A percentile compares a stretch with the other conserved stretches of the same genome.
These are phyloP conservation scores for Drosophila baimaii DNA, from an alignment of 1,140 invertebrate species.

Conservation along the genomic window DNA sequence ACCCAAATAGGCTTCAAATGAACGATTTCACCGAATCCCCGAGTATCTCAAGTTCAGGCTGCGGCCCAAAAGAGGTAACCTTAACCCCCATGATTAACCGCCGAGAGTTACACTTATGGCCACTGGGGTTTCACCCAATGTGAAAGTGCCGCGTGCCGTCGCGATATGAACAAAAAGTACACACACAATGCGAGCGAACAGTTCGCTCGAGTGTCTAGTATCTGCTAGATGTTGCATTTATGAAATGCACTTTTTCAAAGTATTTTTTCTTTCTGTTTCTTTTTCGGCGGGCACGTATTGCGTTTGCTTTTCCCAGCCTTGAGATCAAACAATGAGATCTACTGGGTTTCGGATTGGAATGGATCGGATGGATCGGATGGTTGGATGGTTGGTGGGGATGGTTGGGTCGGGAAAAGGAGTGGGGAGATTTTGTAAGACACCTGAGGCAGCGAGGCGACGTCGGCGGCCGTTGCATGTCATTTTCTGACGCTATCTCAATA, in stretches of 20 bases:
- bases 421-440: slow-evolving; percentile 55
- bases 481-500: slow-evolving; percentile 79
- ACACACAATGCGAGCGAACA: slow-evolving; percentile 35
- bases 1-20: slow-evolving; percentile 21
- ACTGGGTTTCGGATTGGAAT: slow-evolving; percentile 12
- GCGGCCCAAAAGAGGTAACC: slow-evolving; percentile 24
- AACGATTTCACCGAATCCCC: slow-evolving; percentile 28
- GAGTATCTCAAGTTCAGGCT: slow-evolving; percentile 35
- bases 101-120: slow-evolving; percentile 36
- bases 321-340: slow-evolving; percentile 55
- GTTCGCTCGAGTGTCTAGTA: slow-evolving; percentile 40
- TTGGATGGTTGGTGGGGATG: not conserved
- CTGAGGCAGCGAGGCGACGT: slow-evolving; percentile 63
- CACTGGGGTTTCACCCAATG: slow-evolving; percentile 66
- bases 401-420: slow-evolving; percentile 5
- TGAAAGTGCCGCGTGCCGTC: slow-evolving; percentile 57
- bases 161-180: slow-evolving; percentile 19
- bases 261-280: slow-evolving; percentile 2
- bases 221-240: slow-evolving; percentile 59
- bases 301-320: slow-evolving; percentile 56
- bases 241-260: slow-evolving; percentile 49
- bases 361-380: slow-evolving; percentile 4
- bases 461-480: slow-evolving; percentile 74
- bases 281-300: slow-evolving; percentile 47
- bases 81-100: slow-evolving; percentile 45